Percentiles rank a stretch among this genome's conserved stretches.
phyloP scores from a whole-genome alignment of 2,797 vertebrate species.

The Bradypus variegatus region DNA sequence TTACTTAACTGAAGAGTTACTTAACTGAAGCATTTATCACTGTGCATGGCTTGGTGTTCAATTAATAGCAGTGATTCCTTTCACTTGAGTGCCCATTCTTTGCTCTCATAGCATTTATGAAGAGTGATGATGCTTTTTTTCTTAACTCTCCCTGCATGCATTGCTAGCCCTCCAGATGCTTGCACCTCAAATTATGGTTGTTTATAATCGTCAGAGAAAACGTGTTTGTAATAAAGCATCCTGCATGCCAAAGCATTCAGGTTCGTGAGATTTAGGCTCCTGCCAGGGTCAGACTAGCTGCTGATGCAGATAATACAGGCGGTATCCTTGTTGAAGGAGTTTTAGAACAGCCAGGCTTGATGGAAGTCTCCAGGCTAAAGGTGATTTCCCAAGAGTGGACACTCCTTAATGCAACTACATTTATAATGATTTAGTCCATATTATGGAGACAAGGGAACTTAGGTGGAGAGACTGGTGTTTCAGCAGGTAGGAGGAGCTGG shows the following conservation, averaged over 20 bases:
- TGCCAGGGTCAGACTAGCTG: neutral
- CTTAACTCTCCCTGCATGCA: neutral
- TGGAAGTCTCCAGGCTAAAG: neutral
- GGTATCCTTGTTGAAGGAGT: neutral
- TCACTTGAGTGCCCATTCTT: neutral
- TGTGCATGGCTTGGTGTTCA: neutral
- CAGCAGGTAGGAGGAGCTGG: neutral
- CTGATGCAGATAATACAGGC: neutral
- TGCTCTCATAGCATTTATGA: neutral
- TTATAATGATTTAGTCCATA: neutral
- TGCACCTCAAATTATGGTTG: neutral
- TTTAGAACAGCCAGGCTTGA: neutral
- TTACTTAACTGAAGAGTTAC: neutral
- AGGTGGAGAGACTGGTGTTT: neutral
- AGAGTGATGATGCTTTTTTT: neutral
- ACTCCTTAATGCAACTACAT: conserved; percentile 2
- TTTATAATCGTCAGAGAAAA: conserved; percentile 6
- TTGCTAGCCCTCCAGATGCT: neutral
- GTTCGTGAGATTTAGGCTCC: neutral
- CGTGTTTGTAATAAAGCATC: neutral
- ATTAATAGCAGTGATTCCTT: neutral
- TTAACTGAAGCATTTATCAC: neutral
- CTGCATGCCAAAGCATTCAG: neutral
- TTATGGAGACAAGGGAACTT: neutral
- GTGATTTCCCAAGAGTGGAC: neutral